phyloP scores from a whole-genome alignment of 2,113 vertebrate species.

The Gopherus flavomarginatus region DNA sequence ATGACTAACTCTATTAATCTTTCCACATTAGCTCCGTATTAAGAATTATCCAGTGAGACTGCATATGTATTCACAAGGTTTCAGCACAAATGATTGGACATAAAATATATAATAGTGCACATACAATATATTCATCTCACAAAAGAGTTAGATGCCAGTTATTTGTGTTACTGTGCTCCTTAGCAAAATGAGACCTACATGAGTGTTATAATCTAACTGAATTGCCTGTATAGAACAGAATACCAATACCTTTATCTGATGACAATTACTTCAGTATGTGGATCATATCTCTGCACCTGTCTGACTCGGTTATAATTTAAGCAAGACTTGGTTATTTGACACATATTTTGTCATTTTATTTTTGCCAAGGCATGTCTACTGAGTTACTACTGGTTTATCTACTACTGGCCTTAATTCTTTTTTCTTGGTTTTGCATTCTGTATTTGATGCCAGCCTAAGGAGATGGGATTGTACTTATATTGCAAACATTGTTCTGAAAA shows the following conservation, averaged over 20 bases:
- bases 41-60: not conserved
- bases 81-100: not conserved
- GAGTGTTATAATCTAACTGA: not conserved
- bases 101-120: not conserved
- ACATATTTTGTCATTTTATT: not conserved
- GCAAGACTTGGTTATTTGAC: not conserved
- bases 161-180: not conserved
- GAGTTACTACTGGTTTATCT: not conserved
- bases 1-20: not conserved
- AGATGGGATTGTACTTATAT: not conserved
- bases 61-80: not conserved
- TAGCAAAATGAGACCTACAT: not conserved
- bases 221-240: not conserved
- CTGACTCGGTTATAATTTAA: not conserved
- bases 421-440: not conserved
- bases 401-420: not conserved
- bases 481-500: not conserved
- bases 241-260: not conserved
- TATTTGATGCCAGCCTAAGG: not conserved
- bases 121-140: not conserved
- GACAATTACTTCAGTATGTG: not conserved
- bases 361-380: not conserved
- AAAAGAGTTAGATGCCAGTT: not conserved
- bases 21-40: not conserved
- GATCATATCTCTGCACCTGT: not conserved